A percentile compares a stretch with the other conserved stretches of the same genome.
These are phyloP conservation scores for Geotrupes spiniger DNA, from an alignment of 2,888 invertebrate species.

Conservation along the genomic window DNA sequence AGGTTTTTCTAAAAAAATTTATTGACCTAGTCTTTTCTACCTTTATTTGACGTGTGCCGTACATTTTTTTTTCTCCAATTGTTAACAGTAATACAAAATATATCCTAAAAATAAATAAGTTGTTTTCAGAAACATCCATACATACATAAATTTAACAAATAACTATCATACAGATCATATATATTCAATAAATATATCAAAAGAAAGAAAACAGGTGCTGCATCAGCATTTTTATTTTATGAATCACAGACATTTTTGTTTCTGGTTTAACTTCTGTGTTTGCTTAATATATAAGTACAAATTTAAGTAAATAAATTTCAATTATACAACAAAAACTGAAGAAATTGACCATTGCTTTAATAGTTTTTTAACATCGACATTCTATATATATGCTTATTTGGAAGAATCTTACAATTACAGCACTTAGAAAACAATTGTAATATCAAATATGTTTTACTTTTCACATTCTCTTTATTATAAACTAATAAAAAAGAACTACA, in stretches of 20 bases:
- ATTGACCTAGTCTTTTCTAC: constrained; percentile 25
- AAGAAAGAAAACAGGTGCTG: constrained; percentile 4
- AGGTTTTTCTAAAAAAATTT: constrained; percentile 27
- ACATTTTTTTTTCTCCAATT: constrained; percentile 14
- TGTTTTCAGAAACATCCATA: constrained; percentile 15
- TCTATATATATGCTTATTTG: no score
- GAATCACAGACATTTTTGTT: constrained; percentile 13
- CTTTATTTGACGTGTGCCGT: constrained; percentile 25
- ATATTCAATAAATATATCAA: constrained; percentile 9
- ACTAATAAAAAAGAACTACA: no score
- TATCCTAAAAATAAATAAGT: constrained; percentile 22
- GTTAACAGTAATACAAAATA: constrained; percentile 25
- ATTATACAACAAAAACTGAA: no score
- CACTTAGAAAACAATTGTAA: no score
- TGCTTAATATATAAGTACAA: no score
- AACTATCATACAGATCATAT: constrained; percentile 7
- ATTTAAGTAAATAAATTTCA: no score
- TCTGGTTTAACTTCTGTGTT: no score
- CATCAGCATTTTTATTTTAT: constrained; percentile 10
- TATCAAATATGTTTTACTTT: no score
- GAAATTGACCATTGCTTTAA: no score
- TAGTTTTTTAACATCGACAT: no score
- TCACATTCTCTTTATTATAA: no score
- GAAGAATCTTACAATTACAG: no score
- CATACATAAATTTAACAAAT: constrained; percentile 6